These are phyloP conservation scores for Stictonetta naevosa DNA, from an alignment of 2,113 vertebrate genomes.

Conservation along the genomic window DNA sequence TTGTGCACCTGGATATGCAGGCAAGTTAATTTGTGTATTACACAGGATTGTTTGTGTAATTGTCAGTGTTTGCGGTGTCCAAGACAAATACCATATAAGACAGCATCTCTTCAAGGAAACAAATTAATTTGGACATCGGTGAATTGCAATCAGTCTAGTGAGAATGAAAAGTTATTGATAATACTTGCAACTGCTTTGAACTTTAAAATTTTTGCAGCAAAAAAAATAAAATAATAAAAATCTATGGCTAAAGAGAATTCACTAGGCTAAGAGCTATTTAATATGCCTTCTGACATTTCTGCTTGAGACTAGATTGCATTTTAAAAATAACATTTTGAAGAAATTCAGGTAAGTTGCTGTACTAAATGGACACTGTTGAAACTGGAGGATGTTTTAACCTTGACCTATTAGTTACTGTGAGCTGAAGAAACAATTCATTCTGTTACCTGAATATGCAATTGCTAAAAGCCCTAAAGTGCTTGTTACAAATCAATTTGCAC, in stretches of 20 bases:
- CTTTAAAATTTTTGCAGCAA: neutral
- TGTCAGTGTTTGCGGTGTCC: neutral
- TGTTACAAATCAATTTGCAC: neutral
- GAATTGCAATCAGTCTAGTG: neutral
- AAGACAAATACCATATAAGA: neutral
- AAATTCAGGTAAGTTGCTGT: neutral
- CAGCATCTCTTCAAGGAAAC: neutral
- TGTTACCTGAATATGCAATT: neutral
- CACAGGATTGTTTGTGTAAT: too few relatives aligned
- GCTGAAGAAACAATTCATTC: neutral
- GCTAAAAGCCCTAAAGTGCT: conserved; percentile 2
- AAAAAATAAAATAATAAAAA: too few relatives aligned
- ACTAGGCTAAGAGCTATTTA: neutral
- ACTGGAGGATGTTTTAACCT: neutral
- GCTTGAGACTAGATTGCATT: neutral
- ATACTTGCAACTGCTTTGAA: conserved; percentile 16
- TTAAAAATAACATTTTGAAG: conserved; percentile 12
- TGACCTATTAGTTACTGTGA: neutral
- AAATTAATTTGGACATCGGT: neutral
- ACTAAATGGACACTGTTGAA: conserved; percentile 1
- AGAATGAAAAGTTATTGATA: neutral
- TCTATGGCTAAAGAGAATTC: neutral
- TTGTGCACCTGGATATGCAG: conserved; percentile 89
- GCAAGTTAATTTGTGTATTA: conserved; percentile 65
- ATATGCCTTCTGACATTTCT: neutral